A percentile compares a stretch with the other conserved stretches of the same genome.
phyloP scores from a whole-genome alignment of 2,113 vertebrate genomes.

The Riparia riparia region DNA sequence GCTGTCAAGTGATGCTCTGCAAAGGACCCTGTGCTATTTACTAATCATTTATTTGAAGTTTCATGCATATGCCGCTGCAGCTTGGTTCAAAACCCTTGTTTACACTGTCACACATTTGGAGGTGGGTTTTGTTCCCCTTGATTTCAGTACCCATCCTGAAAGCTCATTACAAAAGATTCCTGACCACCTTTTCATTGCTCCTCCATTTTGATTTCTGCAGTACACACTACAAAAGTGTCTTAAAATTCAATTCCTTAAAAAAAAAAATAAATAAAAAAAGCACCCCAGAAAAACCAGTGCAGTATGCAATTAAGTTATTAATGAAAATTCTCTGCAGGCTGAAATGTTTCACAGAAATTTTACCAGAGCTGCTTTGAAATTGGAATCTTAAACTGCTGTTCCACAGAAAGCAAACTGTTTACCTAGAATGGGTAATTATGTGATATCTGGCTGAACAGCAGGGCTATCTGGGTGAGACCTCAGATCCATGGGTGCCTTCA shows the following conservation, averaged over 20 bases:
- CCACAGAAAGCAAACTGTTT: background rate
- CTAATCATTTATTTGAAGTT: background rate
- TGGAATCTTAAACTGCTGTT: background rate
- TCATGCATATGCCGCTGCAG: background rate
- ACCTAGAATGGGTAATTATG: constrained; percentile 24
- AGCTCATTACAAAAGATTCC: background rate
- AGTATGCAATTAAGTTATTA: background rate
- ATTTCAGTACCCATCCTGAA: background rate
- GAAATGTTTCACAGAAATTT: background rate
- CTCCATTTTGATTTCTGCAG: constrained; percentile 13
- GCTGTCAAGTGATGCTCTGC: background rate
- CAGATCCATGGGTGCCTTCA: background rate
- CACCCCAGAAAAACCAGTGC: background rate
- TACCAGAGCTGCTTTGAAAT: background rate
- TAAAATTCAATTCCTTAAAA: background rate
- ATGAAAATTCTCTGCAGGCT: background rate
- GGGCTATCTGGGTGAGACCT: background rate
- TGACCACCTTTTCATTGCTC: background rate
- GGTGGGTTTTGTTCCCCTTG: background rate
- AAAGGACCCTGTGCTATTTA: background rate
- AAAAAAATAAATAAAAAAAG: background rate
- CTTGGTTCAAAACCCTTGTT: background rate
- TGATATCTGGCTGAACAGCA: constrained; percentile 35
- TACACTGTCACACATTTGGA: background rate
- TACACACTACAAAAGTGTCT: accelerated